Evolutionary conservation across 2,888 invertebrate genomes (phyloP).

Genomic region (Metalampra italica): DNA sequence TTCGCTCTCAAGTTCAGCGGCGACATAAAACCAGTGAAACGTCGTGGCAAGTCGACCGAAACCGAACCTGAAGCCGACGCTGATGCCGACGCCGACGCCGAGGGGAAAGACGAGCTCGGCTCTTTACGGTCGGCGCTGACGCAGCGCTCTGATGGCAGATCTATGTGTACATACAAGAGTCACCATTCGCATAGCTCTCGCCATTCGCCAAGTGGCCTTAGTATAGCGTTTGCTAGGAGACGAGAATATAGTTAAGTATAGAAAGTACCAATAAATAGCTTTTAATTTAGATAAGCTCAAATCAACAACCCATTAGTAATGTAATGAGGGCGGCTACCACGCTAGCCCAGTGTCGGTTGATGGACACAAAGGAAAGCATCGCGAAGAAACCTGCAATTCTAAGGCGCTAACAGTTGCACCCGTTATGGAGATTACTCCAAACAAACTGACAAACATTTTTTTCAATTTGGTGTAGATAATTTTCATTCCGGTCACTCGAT

Average conservation of each 20-base stretch:
- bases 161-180: slow-evolving; percentile 49
- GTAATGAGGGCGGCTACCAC: too few species aligned
- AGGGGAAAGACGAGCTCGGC: slow-evolving; percentile 55
- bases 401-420: too few species aligned
- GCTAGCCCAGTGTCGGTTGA: too few species aligned
- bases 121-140: slow-evolving; percentile 45
- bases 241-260: slow-evolving; percentile 40
- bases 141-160: slow-evolving; percentile 39
- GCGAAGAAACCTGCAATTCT: too few species aligned
- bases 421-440: too few species aligned
- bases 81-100: slow-evolving; percentile 45
- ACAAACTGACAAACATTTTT: too few species aligned
- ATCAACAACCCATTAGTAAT: too few species aligned
- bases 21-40: slow-evolving; percentile 79
- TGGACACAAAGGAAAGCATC: too few species aligned
- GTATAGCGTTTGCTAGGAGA: slow-evolving; percentile 60
- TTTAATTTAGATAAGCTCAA: too few species aligned
- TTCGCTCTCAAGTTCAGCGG: slow-evolving; percentile 82
- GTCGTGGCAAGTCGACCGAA: slow-evolving; percentile 37
- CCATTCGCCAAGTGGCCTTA: slow-evolving; percentile 57
- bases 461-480: too few species aligned
- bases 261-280: neutral
- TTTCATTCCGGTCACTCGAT: too few species aligned
- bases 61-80: slow-evolving; percentile 54
- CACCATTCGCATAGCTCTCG: slow-evolving; percentile 57